phyloP scores from a whole-genome alignment of 2,888 invertebrate species.

The Onchidella celtica region DNA sequence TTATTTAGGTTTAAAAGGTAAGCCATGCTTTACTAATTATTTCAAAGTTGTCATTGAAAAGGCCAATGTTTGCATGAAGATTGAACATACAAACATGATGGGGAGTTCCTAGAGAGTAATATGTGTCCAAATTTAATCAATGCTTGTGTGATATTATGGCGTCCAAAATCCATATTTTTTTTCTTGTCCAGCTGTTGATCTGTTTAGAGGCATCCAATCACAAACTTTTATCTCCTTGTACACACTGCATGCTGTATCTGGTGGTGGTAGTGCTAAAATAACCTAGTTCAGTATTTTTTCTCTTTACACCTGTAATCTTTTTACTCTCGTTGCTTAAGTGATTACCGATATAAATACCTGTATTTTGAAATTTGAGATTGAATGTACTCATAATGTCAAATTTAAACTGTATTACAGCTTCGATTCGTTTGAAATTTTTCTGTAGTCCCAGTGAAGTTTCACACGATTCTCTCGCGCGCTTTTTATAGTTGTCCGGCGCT shows the following conservation, averaged over 20 bases:
- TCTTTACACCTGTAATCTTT: background rate
- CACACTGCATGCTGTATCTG: conserved; percentile 39
- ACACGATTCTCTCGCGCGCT: no score
- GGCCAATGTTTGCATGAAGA: no score
- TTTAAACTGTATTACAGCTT: no score
- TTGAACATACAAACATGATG: no score
- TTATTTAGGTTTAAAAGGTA: no score
- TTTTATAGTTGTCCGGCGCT: no score
- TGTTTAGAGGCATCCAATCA: background rate
- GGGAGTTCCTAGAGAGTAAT: no score
- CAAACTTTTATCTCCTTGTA: conserved; percentile 4
- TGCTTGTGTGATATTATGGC: conserved; percentile 25
- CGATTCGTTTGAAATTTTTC: no score
- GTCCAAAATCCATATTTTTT: conserved; percentile 15
- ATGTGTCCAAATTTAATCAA: conserved; percentile 10
- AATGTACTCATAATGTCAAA: no score
- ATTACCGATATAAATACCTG: background rate
- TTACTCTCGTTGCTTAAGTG: background rate
- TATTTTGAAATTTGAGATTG: background rate
- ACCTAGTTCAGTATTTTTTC: conserved; percentile 36
- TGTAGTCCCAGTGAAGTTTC: no score
- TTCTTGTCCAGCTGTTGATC: background rate
- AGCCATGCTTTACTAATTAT: no score
- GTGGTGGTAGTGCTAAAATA: conserved; percentile 42
- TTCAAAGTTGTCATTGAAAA: no score